Evolutionary conservation across 2,113 vertebrate genomes (phyloP), one percentile per base, ranked within the genome.

Genomic region (Pollimyrus isidori): DNA sequence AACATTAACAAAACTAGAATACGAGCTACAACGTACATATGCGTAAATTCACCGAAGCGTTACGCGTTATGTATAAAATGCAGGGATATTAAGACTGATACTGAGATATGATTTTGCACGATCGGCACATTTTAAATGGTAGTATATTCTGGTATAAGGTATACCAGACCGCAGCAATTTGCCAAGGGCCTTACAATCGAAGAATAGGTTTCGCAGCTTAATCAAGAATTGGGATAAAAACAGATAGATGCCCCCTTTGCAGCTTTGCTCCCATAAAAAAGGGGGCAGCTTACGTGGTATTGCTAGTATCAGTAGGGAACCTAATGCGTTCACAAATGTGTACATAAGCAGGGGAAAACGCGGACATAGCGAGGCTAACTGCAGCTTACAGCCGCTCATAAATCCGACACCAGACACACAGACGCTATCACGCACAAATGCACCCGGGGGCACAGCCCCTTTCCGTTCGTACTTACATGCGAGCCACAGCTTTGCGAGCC

Each of bases 401-500:
- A 19, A 42, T n/a, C 26, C 62, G 26, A 69, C 26, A 69, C 26
- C 26, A 13, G n/a, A 69, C 62, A n/a, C 13, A 42, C 11, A 42
- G 73, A 80, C 73, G 35, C 73, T 26, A 80, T 42, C 73, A 19
- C 73, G 15, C 35, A 80, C 35, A 42, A 15, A 42, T 19, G 73
- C 11, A 69, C n/a, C 62, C 62, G 62, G 62, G 62, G 26, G n/a
- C 62, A 26, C 62, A 69, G 62, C 62, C n/a, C n/a, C 3, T 69
- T 35, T 69, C 62, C n/a, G 62, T 80, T 30, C 58, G 88, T 87
- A 95, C 98, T 97, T 96, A 99, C 98, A 99, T 99, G 97, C 97
- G 97, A 97, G 97, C 98, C 93, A 98, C 96, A 95, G 98, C 98
- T 97, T 98, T 99, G 93, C 97, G 97, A 92, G 98, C 98, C 97